Conservation (phyloP, 2,113 vertebrate genomes). For the Isichthys henryi region DNA sequence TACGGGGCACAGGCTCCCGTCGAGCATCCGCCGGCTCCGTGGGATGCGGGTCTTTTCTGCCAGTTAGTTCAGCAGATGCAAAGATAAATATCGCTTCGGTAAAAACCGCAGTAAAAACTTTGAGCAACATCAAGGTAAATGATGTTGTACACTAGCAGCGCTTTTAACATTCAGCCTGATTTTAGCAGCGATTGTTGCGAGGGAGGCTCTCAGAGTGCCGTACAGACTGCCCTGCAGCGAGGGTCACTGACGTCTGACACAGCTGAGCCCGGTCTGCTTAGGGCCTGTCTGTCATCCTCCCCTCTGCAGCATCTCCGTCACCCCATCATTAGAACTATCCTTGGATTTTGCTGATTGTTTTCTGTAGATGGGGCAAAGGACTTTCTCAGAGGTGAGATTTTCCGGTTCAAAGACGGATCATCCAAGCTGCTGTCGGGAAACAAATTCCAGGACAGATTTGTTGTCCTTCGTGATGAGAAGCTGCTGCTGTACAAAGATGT, state of each 20-base stretch:
- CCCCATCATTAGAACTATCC: neutral
- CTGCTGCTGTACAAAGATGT: constrained; percentile 82
- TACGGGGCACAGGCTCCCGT: neutral
- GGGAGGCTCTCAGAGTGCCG: neutral
- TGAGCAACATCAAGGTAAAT: neutral
- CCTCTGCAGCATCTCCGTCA: too few relatives aligned
- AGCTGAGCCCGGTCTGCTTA: neutral
- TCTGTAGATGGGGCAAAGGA: constrained; percentile 52
- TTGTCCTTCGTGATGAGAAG: constrained; percentile 68
- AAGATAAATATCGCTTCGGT: neutral
- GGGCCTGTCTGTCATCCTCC: neutral
- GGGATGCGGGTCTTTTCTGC: neutral
- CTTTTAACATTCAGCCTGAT: neutral
- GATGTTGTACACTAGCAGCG: neutral
- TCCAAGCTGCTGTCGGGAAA: constrained; percentile 83
- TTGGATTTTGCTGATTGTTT: neutral
- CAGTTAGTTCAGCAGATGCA: neutral
- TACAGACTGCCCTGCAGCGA: neutral
- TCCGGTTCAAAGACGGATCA: constrained; percentile 85
- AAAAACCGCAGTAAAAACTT: neutral
- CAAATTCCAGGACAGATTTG: constrained; percentile 89
- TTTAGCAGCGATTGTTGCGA: neutral
- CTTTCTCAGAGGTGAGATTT: constrained; percentile 59
- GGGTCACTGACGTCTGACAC: neutral
- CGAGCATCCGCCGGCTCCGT: neutral